These are phyloP conservation scores for Halictus rubicundus DNA, from an alignment of 1,140 invertebrate genomes.

Conservation along the genomic window DNA sequence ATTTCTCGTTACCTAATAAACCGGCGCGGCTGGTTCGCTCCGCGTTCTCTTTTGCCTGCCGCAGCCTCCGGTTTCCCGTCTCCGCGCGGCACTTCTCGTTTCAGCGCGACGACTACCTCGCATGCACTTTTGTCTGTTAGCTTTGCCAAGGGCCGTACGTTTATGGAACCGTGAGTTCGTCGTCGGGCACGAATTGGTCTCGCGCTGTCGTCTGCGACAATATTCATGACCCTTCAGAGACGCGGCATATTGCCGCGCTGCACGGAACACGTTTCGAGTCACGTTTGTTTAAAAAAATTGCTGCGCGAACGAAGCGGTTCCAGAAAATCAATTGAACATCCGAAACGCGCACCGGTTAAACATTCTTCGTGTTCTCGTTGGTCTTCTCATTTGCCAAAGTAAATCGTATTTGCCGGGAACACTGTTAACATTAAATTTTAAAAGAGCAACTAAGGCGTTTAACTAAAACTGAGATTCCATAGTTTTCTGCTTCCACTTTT, in stretches of 20 bases:
- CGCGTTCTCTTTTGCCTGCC: neutral
- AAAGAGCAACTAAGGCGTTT: too few species aligned
- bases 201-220: conserved; percentile 32
- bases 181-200: conserved; percentile 40
- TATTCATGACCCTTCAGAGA: conserved; percentile 5
- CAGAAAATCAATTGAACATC: neutral
- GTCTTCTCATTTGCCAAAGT: too few species aligned
- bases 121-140: conserved; percentile 33
- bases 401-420: too few species aligned
- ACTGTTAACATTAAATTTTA: too few species aligned
- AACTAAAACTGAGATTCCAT: too few species aligned
- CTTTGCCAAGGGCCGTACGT: conserved; percentile 20
- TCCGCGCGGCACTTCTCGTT: conserved; percentile 2
- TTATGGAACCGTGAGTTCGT: conserved; percentile 50
- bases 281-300: conserved; percentile 11
- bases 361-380: neutral
- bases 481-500: neutral
- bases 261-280: neutral
- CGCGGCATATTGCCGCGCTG: neutral
- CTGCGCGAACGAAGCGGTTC: neutral
- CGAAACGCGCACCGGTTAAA: neutral
- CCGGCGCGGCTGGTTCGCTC: neutral
- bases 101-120: conserved; percentile 3
- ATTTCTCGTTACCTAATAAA: neutral
- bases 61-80: neutral